Evolutionary conservation across 2,888 invertebrate genomes (phyloP), one percentile per base, ranked within the genome.

Genomic region (Drosophila kambysellisi): DNA sequence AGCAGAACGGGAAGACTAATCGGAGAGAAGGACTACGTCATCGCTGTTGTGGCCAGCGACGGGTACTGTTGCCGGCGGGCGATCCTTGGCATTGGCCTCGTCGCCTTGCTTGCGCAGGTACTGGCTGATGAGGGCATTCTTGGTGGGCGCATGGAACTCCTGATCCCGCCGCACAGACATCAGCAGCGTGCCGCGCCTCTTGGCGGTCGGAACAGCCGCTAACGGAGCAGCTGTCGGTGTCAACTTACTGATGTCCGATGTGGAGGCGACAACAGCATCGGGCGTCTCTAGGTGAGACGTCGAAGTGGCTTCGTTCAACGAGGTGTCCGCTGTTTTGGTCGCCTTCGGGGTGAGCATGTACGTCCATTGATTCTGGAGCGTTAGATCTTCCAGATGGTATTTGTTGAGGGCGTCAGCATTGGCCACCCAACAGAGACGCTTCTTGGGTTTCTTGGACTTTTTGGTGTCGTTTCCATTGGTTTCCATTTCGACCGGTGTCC

Each of bases 381-480:
- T 87, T 0, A 95, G 85, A 46, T 94, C 93, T 0, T 92, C 86
- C 29, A 94, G 88, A 8, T 94, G 91, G 91, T 95, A 95, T 82
- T 95, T 94, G 41, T 94, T 93, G 17, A 95, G 92, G 1, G 94
- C 81, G 15, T 95, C 94, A 11, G 94, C 93, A 0, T 94, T 89
- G 0, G 96, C 96, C 80, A 95, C 94, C 96, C 96, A 96, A 81
- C 95, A 95, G n/a, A 92, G 91, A 66, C 94, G 95, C 61, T 94
- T 94, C 70, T 94, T 94, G 33, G 79, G 88, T 46, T 90, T 92
- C 50, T 87, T 92, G 7, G 76, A 61, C 54, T 82, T 88, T 56
- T 82, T 89, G 5, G 73, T 20, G 37, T 86, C 39, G 39, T 35
- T 25, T 25, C 25, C 20, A 60, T 62, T 43, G 9, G 0, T 43